These are phyloP conservation scores for Mesochorus sp. DNA, from an alignment of 2,888 invertebrate species.

Conservation along the genomic window DNA sequence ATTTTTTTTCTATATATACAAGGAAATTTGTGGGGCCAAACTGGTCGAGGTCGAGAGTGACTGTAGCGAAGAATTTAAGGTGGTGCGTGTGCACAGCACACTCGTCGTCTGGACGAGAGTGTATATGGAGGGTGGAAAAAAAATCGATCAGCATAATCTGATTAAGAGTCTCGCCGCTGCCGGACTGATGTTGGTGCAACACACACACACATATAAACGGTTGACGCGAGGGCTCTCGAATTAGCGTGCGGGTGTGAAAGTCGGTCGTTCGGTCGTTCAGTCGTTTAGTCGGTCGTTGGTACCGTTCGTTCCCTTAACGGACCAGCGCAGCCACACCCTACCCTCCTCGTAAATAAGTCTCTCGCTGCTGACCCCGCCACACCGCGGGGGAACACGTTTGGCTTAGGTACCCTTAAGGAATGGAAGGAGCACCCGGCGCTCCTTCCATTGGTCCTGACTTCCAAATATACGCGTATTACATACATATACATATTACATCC, in stretches of 20 bases:
- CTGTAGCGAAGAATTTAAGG: no score
- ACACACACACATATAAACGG: no score
- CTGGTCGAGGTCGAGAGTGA: no score
- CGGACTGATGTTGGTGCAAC: slow-evolving; percentile 28
- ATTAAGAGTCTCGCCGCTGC: slow-evolving; percentile 69
- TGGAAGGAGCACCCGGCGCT: slow-evolving; percentile 15
- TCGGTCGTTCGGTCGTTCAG: slow-evolving; percentile 61
- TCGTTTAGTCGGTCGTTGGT: slow-evolving; percentile 49
- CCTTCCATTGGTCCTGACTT: background rate
- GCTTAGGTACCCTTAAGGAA: background rate
- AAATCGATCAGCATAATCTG: slow-evolving; percentile 73
- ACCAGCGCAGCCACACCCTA: slow-evolving; percentile 54
- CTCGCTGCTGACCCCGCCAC: slow-evolving; percentile 47
- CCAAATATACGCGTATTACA: background rate
- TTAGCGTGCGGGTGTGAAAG: slow-evolving; percentile 63
- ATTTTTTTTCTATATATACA: no score
- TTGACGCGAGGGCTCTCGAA: slow-evolving; percentile 56
- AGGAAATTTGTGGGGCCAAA: no score
- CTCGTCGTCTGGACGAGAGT: background rate
- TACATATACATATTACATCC: background rate
- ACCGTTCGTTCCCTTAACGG: slow-evolving; percentile 48
- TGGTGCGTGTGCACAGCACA: slow-evolving; percentile 17
- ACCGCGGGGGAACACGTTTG: slow-evolving; percentile 11
- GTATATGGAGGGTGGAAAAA: slow-evolving; percentile 47
- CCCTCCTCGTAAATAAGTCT: slow-evolving; percentile 58